Conservation (phyloP, 2,888 invertebrate species). For the Lepidocyrtinus sp. region DNA sequence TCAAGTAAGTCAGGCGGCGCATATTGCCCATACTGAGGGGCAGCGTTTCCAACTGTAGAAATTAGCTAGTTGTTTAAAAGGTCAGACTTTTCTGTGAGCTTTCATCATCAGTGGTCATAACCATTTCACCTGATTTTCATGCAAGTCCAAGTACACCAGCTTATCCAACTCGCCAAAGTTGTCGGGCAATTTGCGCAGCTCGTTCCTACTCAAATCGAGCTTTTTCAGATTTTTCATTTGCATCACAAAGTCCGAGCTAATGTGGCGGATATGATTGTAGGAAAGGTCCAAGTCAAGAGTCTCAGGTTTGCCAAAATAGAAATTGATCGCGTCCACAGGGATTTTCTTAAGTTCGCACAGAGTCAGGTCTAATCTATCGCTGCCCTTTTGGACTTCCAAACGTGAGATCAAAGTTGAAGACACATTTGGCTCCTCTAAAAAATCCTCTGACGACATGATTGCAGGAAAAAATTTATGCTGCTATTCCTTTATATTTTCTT, state of each 20-base stretch:
- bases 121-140: slow-evolving; percentile 26
- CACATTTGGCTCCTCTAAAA: no score
- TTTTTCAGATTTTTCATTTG: slow-evolving; percentile 2
- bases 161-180: slow-evolving; percentile 19
- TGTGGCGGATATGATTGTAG: neutral
- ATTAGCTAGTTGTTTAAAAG: neutral
- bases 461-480: no score
- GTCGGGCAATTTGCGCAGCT: slow-evolving; percentile 3
- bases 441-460: no score
- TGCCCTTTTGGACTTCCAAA: neutral
- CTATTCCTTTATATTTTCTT: no score
- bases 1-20: slow-evolving; percentile 1
- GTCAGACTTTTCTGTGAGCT: neutral
- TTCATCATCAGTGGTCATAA: no score
- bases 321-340: neutral
- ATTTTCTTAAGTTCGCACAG: neutral
- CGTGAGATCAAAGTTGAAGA: neutral
- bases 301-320: neutral
- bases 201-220: slow-evolving; percentile 27
- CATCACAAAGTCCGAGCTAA: neutral
- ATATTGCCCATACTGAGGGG: slow-evolving; percentile 33
- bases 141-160: slow-evolving; percentile 16
- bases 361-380: slow-evolving; percentile 8
- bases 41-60: slow-evolving; percentile 14
- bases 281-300: slow-evolving; percentile 22